phyloP scores from a whole-genome alignment of 2,113 vertebrate genomes.

The Siniperca knerii region DNA sequence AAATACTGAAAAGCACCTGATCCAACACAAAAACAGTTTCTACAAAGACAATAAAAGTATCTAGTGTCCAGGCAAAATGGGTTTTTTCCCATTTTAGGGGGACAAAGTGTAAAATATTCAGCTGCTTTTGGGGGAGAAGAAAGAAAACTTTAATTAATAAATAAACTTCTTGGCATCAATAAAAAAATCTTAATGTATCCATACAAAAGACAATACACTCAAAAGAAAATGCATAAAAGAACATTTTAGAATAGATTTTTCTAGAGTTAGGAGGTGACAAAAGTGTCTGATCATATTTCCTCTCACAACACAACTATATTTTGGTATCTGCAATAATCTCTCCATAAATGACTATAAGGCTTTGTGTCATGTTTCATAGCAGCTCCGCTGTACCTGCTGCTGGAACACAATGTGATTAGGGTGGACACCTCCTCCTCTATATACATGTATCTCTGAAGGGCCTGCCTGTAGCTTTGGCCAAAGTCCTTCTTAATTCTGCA shows the following conservation, averaged over 20 bases:
- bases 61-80: not conserved
- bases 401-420: slow-evolving; percentile 36
- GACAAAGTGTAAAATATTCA: not conserved
- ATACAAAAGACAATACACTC: not conserved
- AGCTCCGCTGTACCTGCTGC: not conserved
- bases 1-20: not conserved
- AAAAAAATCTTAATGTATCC: not conserved
- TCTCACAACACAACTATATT: not conserved
- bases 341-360: not conserved
- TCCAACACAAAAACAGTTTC: not conserved
- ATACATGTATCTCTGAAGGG: not conserved
- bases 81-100: not conserved
- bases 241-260: not conserved
- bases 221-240: not conserved
- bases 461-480: not conserved
- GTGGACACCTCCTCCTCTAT: slow-evolving; percentile 7
- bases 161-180: not conserved
- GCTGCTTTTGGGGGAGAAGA: not conserved
- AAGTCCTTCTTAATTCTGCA: not conserved
- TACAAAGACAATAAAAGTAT: not conserved
- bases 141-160: not conserved
- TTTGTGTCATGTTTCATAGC: slow-evolving; percentile 6
- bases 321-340: not conserved
- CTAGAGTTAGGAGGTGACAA: not conserved
- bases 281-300: not conserved